Evolutionary conservation across 2,888 invertebrate genomes (phyloP).

Genomic region (Hypomecis atomaria): DNA sequence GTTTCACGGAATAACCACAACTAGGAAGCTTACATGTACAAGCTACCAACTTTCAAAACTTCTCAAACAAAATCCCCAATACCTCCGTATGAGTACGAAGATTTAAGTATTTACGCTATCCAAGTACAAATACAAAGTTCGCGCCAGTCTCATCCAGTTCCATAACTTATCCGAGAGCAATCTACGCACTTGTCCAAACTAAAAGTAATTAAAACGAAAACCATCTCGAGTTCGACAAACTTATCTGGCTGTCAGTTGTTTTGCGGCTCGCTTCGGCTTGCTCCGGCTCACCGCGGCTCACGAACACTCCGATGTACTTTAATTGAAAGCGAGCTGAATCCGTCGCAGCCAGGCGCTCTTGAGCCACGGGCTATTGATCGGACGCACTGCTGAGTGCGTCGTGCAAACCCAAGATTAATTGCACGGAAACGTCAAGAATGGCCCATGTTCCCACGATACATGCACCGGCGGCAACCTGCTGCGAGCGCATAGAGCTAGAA

Average conservation of each 20-base stretch:
- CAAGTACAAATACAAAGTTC: constrained; percentile 2
- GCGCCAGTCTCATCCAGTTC: constrained; percentile 8
- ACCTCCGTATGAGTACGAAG: not conserved
- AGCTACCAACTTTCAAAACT: not conserved
- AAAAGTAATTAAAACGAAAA: constrained; percentile 47
- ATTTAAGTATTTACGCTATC: not conserved
- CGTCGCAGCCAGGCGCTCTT: constrained; percentile 37
- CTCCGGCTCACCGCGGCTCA: not conserved
- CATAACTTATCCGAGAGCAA: constrained; percentile 25
- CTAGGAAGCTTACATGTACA: too few species aligned
- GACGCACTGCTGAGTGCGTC: not conserved
- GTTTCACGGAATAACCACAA: too few species aligned
- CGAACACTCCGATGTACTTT: constrained; percentile 34
- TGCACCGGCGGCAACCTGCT: not conserved
- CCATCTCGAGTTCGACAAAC: constrained; percentile 45
- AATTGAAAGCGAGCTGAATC: constrained; percentile 51
- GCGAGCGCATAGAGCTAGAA: not conserved
- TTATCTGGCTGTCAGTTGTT: constrained; percentile 50
- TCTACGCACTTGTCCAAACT: constrained; percentile 40
- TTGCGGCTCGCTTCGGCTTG: constrained; percentile 37
- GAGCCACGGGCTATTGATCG: not conserved
- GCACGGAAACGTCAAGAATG: not conserved
- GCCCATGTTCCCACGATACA: not conserved
- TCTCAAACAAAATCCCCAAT: not conserved
- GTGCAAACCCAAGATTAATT: not conserved